These are phyloP conservation scores for Oncopeltus fasciatus DNA, from an alignment of 1,140 invertebrate genomes.

Conservation along the genomic window DNA sequence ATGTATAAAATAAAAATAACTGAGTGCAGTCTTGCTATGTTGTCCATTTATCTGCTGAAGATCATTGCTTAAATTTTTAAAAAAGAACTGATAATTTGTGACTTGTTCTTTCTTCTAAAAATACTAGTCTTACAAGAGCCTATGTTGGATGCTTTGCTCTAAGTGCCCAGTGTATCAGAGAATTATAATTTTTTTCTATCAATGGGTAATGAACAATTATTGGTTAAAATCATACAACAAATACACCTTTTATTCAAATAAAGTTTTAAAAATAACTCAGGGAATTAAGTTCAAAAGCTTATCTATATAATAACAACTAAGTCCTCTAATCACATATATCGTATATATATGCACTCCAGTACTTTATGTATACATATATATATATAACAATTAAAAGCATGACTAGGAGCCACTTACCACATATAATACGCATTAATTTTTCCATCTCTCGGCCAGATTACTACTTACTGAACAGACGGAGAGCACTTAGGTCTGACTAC, in stretches of 20 bases:
- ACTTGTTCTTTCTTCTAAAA: too few species aligned
- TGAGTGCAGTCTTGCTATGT: too few species aligned
- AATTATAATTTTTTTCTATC: too few species aligned
- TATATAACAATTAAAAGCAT: conserved; percentile 4
- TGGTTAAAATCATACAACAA: conserved; percentile 6
- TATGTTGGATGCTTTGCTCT: too few species aligned
- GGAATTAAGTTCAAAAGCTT: conserved; percentile 2
- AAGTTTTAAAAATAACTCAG: conserved; percentile 3
- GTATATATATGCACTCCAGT: background rate
- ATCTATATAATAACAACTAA: background rate
- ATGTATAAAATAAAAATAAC: too few species aligned
- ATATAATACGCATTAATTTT: background rate
- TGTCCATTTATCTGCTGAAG: too few species aligned
- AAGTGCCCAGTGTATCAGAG: too few species aligned
- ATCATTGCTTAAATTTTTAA: too few species aligned
- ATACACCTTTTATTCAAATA: conserved; percentile 10
- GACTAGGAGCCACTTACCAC: conserved; percentile 2
- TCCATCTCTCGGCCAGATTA: background rate
- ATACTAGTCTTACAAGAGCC: too few species aligned
- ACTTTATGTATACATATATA: conserved; percentile 1
- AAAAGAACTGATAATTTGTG: too few species aligned
- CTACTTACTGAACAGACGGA: background rate
- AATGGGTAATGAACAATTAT: too few species aligned
- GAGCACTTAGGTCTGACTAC: conserved; percentile 2
- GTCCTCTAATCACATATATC: background rate